Base-by-base conservation (phyloP, 2,888 invertebrate species). In the Unio delphinus region DNA sequence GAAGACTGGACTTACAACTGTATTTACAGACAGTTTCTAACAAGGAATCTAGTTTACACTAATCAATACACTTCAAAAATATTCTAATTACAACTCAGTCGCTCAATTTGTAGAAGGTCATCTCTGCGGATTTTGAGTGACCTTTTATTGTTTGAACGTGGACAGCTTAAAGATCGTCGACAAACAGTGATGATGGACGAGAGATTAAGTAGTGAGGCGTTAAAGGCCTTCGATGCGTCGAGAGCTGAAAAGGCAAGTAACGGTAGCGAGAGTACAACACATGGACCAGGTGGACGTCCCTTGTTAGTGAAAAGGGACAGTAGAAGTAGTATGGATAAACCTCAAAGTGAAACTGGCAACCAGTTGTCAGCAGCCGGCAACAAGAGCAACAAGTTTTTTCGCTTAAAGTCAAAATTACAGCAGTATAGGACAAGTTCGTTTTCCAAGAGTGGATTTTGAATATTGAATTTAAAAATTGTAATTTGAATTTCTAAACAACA, bases 351-450 rank as follows among this genome's bases (percentile, higher is more conserved):
- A 8, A 70, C 67, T 18, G 74, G 72, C n/a, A 78, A 73, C 54
- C 71, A 69, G 34, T 54, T 76, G 15, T 73, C 76, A 8, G 65
- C 67, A 15, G 68, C 67, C 57, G 65, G 67, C 8, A 67, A 71
- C 8, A 71, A 70, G 60, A 71, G 73, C 3, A 76, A 73, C 55
- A 75, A 75, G 26, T 60, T 77, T 45, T 65, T 73, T 23, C 69
- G 77, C 55, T 71, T 79, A 60, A 75, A 78, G 67, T 67, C 79
- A 26, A 78, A 78, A 70, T 75, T 81, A 26, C 79, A 80, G 59
- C 67, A 80, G n/a, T 70, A 79, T 59, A 78, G 80, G 6, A 45
- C 45, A 45, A 76, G 79, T 18, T 73, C 75, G 7, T 70, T 79
- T 34, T 76, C 79, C 20, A 74, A 75, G 55, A 76, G 75, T 58